Percentiles rank a stretch among this genome's conserved stretches.
Conservation (phyloP, 92 coral and sea anemone species). For the Actinernus sp. region DNA sequence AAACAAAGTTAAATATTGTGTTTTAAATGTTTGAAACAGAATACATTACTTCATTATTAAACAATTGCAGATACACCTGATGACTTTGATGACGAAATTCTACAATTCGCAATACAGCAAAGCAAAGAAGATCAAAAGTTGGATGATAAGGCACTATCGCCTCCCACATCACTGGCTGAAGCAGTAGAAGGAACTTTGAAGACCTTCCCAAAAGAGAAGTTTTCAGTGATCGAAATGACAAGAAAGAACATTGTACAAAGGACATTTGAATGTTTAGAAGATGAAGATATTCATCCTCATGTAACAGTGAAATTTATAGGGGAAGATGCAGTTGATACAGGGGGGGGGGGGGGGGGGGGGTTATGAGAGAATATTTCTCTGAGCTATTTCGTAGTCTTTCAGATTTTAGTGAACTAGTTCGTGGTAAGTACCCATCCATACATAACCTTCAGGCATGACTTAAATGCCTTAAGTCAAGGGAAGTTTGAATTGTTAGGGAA, state of each 20-base stretch:
- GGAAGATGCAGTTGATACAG: constrained; percentile 34
- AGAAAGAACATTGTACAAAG: constrained; percentile 11
- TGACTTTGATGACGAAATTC: constrained; percentile 16
- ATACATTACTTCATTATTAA: too few relatives aligned
- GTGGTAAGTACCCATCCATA: constrained; percentile 44
- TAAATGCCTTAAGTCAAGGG: constrained; percentile 35
- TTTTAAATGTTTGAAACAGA: too few relatives aligned
- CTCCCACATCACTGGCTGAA: constrained; percentile 5
- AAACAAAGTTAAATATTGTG: too few relatives aligned
- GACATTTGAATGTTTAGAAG: too few relatives aligned
- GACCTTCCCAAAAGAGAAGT: constrained; percentile 12
- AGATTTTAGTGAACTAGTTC: constrained; percentile 16
- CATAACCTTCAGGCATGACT: constrained; percentile 58
- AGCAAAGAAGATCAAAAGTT: constrained; percentile 18
- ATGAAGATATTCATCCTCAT: neutral
- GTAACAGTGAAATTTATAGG: constrained; percentile 34
- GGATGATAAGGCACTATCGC: neutral
- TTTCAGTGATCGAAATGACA: constrained; percentile 23
- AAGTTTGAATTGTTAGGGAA: constrained; percentile 33
- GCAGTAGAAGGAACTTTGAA: constrained; percentile 11
- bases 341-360: too few relatives aligned
- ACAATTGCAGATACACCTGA: too few relatives aligned
- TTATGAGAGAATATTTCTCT: constrained; percentile 44
- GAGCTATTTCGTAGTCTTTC: constrained; percentile 14
- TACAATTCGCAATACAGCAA: constrained; percentile 9